Evolutionary conservation across 37 sponge, comb jelly and placozoan genomes (phyloP), one percentile per base, ranked within the genome.

Genomic region (Ianthella basta): DNA sequence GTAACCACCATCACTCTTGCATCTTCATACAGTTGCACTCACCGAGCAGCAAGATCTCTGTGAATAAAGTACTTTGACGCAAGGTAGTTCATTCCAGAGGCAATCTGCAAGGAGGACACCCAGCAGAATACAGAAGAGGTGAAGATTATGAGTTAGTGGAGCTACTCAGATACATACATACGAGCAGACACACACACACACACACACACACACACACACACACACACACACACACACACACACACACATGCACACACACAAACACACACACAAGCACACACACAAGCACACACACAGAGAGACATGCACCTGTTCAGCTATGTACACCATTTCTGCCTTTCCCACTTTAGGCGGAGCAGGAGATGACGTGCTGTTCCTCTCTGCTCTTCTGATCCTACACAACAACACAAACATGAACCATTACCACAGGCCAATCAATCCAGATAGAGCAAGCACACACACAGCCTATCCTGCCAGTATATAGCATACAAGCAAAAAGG

Each of bases 41-140:
- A 90, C 91, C 83, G 82, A 36, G 91, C 86, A 44, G 86, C 86
- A 35, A 90, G 70, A 64, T 86, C 91, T 78, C 87, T 82, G 67
- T 90, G 91, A 36, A 90, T 86, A 36, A 86, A 90, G 56, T 55
- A 90, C 72, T 83, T 90, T 40, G 83, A 60, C 29, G 87, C 83
- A 32, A 90, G 57, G 44, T 86, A 90, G 56, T 90, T 87, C 91
- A 90, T 90, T 55, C 91, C 91, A 35, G 66, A 38, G 0, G 91
- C 91, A 83, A 90, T 79, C 91, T 90, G 79, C 24, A 77, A 14
- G 15, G 34, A n/a, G 25, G 23, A 37, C 10, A 77, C 79, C 16
- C 27, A 55, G 55, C 25, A 15, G 38, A 6, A 72, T 33, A 72
- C 2, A 6, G 4, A 6, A 21, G 38, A 4, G 13, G 21, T 5